Percentiles rank a stretch among this genome's conserved stretches.
These are phyloP conservation scores for Trogon melanurus DNA, from an alignment of 2,113 vertebrate genomes.

Conservation along the genomic window DNA sequence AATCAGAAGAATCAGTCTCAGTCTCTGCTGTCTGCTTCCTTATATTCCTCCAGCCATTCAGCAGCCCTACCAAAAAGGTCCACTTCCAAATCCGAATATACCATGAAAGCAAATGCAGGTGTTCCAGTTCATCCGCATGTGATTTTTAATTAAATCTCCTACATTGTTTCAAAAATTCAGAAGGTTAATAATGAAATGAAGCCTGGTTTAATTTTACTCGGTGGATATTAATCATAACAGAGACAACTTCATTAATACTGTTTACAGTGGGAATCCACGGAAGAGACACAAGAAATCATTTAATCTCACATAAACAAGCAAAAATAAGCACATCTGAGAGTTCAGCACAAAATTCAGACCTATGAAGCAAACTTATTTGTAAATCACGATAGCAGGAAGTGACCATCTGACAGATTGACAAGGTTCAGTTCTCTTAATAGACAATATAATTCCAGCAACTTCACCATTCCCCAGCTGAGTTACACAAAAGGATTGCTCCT, in stretches of 20 bases:
- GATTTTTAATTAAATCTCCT: constrained; percentile 55
- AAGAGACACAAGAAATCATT: constrained; percentile 56
- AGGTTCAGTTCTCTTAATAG: background rate
- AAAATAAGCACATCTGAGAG: background rate
- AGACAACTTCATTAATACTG: constrained; percentile 45
- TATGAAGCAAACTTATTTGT: background rate
- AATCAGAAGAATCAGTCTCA: background rate
- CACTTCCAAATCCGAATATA: constrained; percentile 3
- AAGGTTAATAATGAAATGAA: constrained; percentile 68
- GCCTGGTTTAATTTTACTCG: constrained; percentile 54
- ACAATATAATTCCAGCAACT: background rate
- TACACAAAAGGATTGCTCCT: background rate
- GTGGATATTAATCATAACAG: constrained; percentile 33
- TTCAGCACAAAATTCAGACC: background rate
- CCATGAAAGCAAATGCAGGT: background rate
- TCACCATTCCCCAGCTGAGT: background rate
- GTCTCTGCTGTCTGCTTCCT: background rate
- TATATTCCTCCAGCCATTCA: background rate
- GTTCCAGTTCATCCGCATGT: background rate
- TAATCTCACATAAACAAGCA: constrained; percentile 34
- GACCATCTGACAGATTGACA: background rate
- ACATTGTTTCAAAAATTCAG: constrained; percentile 54
- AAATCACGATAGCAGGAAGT: background rate
- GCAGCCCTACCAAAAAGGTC: background rate
- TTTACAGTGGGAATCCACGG: constrained; percentile 57